phyloP scores from a whole-genome alignment of 2,113 vertebrate species.

The Dicaeum eximium region DNA sequence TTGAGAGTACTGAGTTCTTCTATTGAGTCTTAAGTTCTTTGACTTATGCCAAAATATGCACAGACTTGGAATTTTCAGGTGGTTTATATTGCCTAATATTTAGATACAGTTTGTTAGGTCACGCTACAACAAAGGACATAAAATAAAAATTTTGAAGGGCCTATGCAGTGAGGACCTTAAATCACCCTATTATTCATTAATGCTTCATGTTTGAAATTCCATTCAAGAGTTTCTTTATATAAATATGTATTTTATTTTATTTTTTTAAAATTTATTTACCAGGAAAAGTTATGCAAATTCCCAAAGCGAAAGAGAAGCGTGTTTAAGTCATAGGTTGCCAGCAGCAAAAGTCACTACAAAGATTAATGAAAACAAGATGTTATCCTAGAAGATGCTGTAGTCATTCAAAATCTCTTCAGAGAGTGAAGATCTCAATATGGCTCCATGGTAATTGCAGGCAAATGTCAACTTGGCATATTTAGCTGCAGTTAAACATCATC shows the following conservation, averaged over 20 bases:
- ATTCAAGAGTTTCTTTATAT: neutral
- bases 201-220: neutral
- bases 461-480: conserved; percentile 35
- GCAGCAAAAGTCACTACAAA: neutral
- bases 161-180: neutral
- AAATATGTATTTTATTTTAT: neutral
- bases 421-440: neutral
- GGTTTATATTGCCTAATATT: neutral
- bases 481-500: neutral
- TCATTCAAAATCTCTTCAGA: conserved; percentile 6
- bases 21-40: neutral
- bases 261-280: neutral
- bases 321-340: neutral
- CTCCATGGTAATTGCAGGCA: conserved; percentile 20
- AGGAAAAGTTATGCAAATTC: neutral
- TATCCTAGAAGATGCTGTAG: neutral
- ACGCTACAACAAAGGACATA: neutral
- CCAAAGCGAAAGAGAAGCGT: neutral
- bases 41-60: neutral
- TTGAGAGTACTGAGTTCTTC: too few relatives aligned
- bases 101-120: neutral
- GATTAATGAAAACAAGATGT: neutral
- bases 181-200: neutral
- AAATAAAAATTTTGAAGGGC: neutral
- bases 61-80: neutral